Conservation (phyloP, 2,888 invertebrate genomes). For the Anarsia innoxiella region DNA sequence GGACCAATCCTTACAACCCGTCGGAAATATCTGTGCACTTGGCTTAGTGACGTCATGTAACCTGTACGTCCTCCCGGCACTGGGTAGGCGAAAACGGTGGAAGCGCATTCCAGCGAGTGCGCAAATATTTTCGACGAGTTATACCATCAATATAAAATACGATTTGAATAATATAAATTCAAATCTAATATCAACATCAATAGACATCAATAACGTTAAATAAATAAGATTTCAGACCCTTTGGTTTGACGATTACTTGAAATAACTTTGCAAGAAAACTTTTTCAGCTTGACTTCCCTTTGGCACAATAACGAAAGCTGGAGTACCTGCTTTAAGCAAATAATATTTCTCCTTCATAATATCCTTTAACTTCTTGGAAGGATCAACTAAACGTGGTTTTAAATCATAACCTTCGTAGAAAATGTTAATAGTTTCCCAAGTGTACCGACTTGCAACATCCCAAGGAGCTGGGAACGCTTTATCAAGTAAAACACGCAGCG, state of each 20-base stretch:
- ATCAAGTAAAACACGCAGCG: slow-evolving; percentile 61
- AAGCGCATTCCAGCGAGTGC: too few species aligned
- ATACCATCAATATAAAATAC: too few species aligned
- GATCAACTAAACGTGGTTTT: slow-evolving; percentile 75
- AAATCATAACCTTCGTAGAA: slow-evolving; percentile 83
- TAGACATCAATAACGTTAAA: too few species aligned
- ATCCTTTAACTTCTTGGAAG: slow-evolving; percentile 72
- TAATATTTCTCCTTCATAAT: slow-evolving; percentile 77
- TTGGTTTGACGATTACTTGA: slow-evolving; percentile 3
- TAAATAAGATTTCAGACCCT: too few species aligned
- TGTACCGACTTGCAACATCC: slow-evolving; percentile 82
- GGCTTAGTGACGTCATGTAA: too few species aligned
- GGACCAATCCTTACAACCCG: too few species aligned
- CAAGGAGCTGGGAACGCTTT: slow-evolving; percentile 83
- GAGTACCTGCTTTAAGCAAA: slow-evolving; percentile 78
- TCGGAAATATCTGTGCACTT: too few species aligned
- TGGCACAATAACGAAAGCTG: slow-evolving; percentile 78
- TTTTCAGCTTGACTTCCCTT: slow-evolving; percentile 74
- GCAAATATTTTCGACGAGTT: too few species aligned
- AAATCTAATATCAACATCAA: too few species aligned
- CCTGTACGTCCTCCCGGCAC: too few species aligned
- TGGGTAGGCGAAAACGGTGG: too few species aligned
- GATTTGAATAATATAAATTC: too few species aligned
- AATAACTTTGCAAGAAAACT: slow-evolving; percentile 70
- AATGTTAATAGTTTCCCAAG: slow-evolving; percentile 74